phyloP scores from a whole-genome alignment of 2,113 vertebrate genomes.

The Oreochromis aureus region DNA sequence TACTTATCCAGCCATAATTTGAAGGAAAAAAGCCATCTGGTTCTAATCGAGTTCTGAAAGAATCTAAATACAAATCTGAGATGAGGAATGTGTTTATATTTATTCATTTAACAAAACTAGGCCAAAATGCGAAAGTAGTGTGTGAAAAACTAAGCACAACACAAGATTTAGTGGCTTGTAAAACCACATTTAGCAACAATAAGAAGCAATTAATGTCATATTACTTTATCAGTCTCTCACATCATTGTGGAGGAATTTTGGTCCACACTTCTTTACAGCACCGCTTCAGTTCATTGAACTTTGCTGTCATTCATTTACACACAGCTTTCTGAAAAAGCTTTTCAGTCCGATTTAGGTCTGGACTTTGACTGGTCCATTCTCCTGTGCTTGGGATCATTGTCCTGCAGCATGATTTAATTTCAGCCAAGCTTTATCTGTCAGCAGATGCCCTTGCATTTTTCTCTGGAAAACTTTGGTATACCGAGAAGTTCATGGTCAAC shows the following conservation, averaged over 20 bases:
- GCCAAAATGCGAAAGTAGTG: not conserved
- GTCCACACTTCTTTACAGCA: not conserved
- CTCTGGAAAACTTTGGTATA: not conserved
- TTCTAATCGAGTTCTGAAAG: not conserved
- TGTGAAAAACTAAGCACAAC: not conserved
- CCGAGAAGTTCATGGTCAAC: not conserved
- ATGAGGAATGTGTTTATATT: not conserved
- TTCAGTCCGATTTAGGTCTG: not conserved
- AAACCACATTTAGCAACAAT: not conserved
- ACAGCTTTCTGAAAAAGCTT: not conserved
- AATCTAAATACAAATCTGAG: not conserved
- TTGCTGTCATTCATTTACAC: not conserved
- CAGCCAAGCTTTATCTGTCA: not conserved
- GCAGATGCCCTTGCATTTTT: not conserved
- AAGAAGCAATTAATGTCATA: not conserved
- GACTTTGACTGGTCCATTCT: not conserved
- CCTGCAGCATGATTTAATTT: not conserved
- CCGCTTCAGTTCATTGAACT: not conserved
- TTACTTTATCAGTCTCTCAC: not conserved
- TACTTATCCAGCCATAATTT: not conserved
- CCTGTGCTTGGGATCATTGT: not conserved
- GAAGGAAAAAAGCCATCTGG: not conserved
- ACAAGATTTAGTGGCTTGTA: not conserved
- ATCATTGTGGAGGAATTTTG: not conserved
- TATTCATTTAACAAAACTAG: not conserved